These are phyloP conservation scores for Portunus trituberculatus DNA, from an alignment of 1,140 invertebrate genomes.

Conservation along the genomic window DNA sequence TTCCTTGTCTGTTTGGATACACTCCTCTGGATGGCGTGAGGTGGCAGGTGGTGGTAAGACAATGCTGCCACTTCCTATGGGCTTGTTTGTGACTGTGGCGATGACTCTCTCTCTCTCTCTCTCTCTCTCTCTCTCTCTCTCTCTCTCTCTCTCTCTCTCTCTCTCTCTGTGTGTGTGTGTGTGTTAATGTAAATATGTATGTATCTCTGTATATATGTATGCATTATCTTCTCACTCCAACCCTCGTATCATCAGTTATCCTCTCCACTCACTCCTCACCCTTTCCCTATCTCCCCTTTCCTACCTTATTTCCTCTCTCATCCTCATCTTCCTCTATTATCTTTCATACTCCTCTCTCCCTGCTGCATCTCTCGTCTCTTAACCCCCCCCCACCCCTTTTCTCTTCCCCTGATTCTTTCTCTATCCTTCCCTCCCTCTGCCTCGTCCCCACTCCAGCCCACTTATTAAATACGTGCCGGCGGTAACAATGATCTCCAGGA, in stretches of 20 bases:
- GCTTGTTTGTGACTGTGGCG: background rate
- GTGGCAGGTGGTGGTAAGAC: too few species aligned
- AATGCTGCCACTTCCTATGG: background rate
- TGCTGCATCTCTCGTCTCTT: background rate
- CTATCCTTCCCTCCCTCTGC: background rate
- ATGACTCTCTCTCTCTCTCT: background rate
- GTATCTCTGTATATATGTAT: slow-evolving; percentile 17
- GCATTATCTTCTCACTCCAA: background rate
- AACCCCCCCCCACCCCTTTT: background rate
- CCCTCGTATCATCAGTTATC: background rate
- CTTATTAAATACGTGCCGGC: background rate
- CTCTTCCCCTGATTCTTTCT: background rate
- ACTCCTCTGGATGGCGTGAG: too few species aligned
- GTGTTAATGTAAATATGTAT: background rate
- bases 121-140: too few species aligned
- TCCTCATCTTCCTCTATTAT: background rate
- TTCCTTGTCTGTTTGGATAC: too few species aligned
- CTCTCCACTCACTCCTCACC: background rate
- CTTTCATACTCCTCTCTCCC: background rate
- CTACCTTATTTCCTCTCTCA: background rate
- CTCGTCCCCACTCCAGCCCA: background rate
- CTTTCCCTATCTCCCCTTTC: background rate
- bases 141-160: too few species aligned
- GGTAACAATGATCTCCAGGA: background rate
- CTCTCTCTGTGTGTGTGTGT: background rate